Conservation (phyloP, 2,113 vertebrate genomes). For the Dromaius novaehollandiae region DNA sequence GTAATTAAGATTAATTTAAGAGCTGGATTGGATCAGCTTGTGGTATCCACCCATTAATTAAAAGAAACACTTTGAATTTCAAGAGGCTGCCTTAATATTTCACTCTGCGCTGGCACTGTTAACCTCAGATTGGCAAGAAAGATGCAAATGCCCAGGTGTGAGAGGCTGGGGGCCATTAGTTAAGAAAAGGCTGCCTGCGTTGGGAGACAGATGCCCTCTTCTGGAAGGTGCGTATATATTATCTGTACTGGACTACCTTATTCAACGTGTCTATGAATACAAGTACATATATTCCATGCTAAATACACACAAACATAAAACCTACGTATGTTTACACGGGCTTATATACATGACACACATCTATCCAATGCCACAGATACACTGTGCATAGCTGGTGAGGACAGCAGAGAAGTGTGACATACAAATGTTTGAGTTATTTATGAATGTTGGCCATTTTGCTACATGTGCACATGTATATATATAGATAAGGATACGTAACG, state of each 20-base stretch:
- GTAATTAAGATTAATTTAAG: constrained; percentile 86
- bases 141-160: constrained; percentile 55
- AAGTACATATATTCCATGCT: neutral
- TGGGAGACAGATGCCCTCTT: constrained; percentile 58
- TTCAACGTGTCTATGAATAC: neutral
- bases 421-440: neutral
- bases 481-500: neutral
- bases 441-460: neutral
- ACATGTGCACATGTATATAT: no score
- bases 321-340: fast-evolving
- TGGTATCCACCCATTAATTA: constrained; percentile 85
- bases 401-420: neutral
- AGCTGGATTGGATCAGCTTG: constrained; percentile 77
- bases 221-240: neutral
- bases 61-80: constrained; percentile 77
- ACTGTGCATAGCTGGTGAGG: neutral
- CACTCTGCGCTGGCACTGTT: constrained; percentile 65
- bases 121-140: constrained; percentile 65
- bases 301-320: neutral
- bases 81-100: constrained; percentile 73
- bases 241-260: neutral
- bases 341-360: neutral
- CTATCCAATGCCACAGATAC: neutral
- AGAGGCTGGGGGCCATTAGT: constrained; percentile 25
- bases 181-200: constrained; percentile 7